Evolutionary conservation across 1,140 invertebrate genomes (phyloP).

Genomic region (Bradynema listronoti): DNA sequence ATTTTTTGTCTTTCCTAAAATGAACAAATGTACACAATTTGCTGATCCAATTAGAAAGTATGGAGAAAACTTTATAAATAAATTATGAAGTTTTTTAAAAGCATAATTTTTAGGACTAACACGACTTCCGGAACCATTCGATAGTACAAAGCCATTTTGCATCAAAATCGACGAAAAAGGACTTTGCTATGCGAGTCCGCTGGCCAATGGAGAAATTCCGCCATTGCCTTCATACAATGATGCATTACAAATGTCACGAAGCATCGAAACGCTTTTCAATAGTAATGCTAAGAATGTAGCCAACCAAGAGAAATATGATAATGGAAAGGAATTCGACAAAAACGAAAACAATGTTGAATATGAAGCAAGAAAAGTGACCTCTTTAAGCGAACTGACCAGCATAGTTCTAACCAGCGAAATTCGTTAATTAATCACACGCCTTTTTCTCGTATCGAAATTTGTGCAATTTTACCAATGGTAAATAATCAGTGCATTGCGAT

Average conservation of each 20-base stretch:
- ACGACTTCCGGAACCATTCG: constrained; percentile 20
- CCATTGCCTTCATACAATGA: constrained; percentile 28
- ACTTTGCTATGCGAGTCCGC: constrained; percentile 26
- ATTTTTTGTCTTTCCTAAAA: not conserved
- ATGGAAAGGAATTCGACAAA: no score
- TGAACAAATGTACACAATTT: not conserved
- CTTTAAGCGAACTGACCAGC: no score
- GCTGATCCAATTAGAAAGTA: not conserved
- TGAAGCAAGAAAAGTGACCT: no score
- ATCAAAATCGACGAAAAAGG: constrained; percentile 34
- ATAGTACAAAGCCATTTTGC: constrained; percentile 22
- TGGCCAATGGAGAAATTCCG: constrained; percentile 30
- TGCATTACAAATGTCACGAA: constrained; percentile 27
- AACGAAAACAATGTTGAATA: no score
- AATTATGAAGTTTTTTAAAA: not conserved
- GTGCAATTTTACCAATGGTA: no score
- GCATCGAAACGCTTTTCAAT: no score
- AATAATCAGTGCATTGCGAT: no score
- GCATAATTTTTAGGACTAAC: constrained; percentile 15
- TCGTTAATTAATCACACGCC: no score
- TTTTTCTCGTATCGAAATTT: no score
- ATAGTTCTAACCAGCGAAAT: no score
- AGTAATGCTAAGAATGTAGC: no score
- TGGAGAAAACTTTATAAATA: not conserved
- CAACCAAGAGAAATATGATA: no score